Evolutionary conservation across 2,113 vertebrate species (phyloP), one percentile per base, ranked within the genome.

Genomic region (Hypocryptadius cinnamomeus): DNA sequence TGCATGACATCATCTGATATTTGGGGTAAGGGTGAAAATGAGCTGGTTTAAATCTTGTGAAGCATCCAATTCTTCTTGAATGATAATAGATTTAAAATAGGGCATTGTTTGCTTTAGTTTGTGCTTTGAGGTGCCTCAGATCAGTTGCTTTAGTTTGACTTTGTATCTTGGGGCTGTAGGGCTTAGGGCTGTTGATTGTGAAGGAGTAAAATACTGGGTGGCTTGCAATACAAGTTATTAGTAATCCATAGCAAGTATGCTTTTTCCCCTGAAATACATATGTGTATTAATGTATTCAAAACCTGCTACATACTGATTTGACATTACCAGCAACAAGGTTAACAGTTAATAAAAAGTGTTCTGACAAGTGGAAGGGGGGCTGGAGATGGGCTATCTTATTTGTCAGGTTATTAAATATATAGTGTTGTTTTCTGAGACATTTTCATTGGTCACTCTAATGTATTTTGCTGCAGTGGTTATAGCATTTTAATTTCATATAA

Each of bases 11-110:
- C 81, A 91, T 73, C 85, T 0, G 3, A 91, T 93, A 92, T 94
- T 94, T 95, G 87, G 95, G 78, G 69, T 87, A 94, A 94, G 93
- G 95, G 95, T 91, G 93, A 96, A 92, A 94, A 85, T 59, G 61
- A 90, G 56, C 70, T 93, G 53, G 23, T 70, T 88, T 79, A 84
- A 76, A 95, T 84, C 87, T 94, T 69, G 39, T 17, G 39, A 84
- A 87, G 79, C 53, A 50, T 73, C 80, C 31, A 15, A 4, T 72
- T 91, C 87, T 93, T 73, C 78, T 77, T 61, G 78, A 69, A 56
- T 74, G 47, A 28, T 78, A 91, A 25, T 84, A 53, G 10, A 71
- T 60, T 82, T 82, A 13, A 85, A 91, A 30, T 22, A 74, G 28
- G n/a, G 6, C n/a, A 72, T 84, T 81, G 61, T 85, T 89, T 71